A percentile compares a stretch with the other conserved stretches of the same genome.
Evolutionary conservation across 2,888 invertebrate species (phyloP).

Genomic region (Scotopteryx bipunctaria): DNA sequence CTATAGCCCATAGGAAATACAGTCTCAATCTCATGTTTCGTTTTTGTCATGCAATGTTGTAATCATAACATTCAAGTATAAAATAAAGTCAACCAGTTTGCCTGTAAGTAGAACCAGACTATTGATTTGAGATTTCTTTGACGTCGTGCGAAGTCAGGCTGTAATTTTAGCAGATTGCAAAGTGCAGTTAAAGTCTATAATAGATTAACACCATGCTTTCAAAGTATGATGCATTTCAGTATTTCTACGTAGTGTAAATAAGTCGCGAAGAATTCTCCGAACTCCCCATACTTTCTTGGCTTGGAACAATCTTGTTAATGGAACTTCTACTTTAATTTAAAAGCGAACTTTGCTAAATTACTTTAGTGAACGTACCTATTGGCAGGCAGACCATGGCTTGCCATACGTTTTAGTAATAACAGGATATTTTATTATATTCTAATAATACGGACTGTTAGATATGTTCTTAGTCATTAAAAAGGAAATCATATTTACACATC

Average conservation of each 20-base stretch:
- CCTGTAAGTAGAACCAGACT: too few relatives aligned
- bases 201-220: conserved; percentile 1
- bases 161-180: background rate
- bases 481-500: too few relatives aligned
- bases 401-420: too few relatives aligned
- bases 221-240: background rate
- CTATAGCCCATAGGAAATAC: background rate
- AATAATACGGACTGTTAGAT: too few relatives aligned
- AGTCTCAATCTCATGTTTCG: background rate
- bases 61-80: background rate
- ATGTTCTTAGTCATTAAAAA: too few relatives aligned
- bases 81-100: background rate
- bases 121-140: too few relatives aligned
- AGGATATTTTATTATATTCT: too few relatives aligned
- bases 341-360: conserved; percentile 17
- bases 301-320: conserved; percentile 14
- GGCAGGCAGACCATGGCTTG: too few relatives aligned
- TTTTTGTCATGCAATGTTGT: background rate
- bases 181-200: background rate
- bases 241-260: conserved; percentile 12
- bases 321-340: conserved; percentile 15
- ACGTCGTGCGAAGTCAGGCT: background rate
- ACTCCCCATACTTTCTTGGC: conserved; percentile 7
- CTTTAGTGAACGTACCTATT: too few relatives aligned
- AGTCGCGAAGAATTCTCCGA: conserved; percentile 6